Conservation (phyloP, 2,888 invertebrate genomes). For the Plagiodera versicolora region DNA sequence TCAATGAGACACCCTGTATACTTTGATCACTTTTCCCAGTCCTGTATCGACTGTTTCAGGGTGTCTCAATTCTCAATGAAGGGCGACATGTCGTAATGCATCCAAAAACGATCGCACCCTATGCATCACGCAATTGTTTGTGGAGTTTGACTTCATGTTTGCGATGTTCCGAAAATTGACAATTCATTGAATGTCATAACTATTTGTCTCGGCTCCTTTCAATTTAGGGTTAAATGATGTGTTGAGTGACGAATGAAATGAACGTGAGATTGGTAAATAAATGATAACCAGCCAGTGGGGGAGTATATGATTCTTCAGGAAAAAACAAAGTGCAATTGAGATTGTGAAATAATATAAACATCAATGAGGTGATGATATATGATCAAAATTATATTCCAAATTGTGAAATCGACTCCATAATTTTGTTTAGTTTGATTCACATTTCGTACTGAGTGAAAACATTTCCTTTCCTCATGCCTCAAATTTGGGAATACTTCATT, state of each 20-base stretch:
- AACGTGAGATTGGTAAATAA: conserved; percentile 12
- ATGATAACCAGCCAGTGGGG: too few relatives aligned
- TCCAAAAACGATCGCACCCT: background rate
- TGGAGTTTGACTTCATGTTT: background rate
- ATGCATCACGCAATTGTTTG: conserved; percentile 10
- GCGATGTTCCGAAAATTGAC: conserved; percentile 1
- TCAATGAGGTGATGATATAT: too few relatives aligned
- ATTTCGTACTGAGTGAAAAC: too few relatives aligned
- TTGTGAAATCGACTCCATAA: too few relatives aligned
- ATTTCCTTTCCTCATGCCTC: too few relatives aligned
- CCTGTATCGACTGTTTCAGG: background rate
- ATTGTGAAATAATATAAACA: too few relatives aligned
- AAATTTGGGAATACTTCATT: too few relatives aligned
- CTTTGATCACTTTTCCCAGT: background rate
- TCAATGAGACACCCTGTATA: background rate
- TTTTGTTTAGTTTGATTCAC: too few relatives aligned
- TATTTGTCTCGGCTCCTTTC: conserved; percentile 3
- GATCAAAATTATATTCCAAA: too few relatives aligned
- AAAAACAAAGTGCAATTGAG: too few relatives aligned
- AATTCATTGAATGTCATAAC: conserved; percentile 7
- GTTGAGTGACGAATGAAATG: conserved; percentile 1
- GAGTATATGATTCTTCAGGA: too few relatives aligned
- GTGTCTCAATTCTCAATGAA: background rate
- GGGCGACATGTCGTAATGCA: background rate
- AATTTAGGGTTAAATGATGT: background rate